Percentiles rank a stretch among this genome's conserved stretches.
phyloP scores from a whole-genome alignment of 2,113 vertebrate genomes.

The Ancistrus triradiatus region DNA sequence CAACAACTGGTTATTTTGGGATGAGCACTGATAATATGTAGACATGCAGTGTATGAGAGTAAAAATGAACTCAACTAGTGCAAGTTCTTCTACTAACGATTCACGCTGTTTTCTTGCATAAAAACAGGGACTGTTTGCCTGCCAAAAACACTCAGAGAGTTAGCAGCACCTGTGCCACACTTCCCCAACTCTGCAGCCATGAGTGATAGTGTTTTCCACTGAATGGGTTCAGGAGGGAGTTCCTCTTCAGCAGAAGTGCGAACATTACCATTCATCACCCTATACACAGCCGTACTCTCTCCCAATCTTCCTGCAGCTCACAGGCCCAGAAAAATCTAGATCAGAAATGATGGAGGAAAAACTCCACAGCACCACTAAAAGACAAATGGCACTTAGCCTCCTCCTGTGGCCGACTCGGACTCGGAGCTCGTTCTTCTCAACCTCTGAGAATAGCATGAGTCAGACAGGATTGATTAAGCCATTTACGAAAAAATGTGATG shows the following conservation, averaged over 20 bases:
- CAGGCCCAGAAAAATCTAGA: slow-evolving; percentile 30
- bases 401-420: slow-evolving; percentile 27
- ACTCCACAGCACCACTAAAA: slow-evolving; percentile 14
- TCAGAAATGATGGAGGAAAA: slow-evolving; percentile 25
- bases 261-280: slow-evolving; percentile 41
- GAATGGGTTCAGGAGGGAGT: slow-evolving; percentile 35
- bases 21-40: too few relatives aligned
- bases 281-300: neutral
- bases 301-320: slow-evolving; percentile 4
- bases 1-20: too few relatives aligned
- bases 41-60: too few relatives aligned
- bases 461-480: slow-evolving; percentile 37
- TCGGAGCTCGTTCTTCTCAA: slow-evolving; percentile 3
- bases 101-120: neutral
- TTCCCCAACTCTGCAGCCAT: slow-evolving; percentile 20
- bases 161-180: slow-evolving; percentile 36
- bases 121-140: slow-evolving; percentile 3
- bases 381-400: slow-evolving; percentile 40
- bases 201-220: slow-evolving; percentile 42
- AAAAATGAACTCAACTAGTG: too few relatives aligned
- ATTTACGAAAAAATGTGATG: slow-evolving; percentile 44
- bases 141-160: slow-evolving; percentile 24
- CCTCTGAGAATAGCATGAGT: slow-evolving; percentile 23
- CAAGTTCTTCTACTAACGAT: too few relatives aligned
- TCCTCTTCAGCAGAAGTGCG: slow-evolving; percentile 20